Base-by-base conservation (phyloP, 2,888 invertebrate species). In the Clostera curtula region DNA sequence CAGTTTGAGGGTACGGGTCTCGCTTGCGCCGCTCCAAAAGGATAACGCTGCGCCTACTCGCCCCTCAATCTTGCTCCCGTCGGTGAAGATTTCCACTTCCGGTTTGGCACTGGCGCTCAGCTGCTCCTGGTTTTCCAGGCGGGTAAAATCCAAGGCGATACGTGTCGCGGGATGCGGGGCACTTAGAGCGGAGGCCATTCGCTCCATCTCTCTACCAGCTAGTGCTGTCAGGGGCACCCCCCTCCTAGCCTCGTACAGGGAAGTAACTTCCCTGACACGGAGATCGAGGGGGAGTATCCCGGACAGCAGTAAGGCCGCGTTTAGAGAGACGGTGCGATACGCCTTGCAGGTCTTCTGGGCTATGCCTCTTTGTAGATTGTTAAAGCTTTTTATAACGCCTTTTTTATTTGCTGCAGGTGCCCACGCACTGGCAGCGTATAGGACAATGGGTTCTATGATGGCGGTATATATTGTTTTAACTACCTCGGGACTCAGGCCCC, bases 251-350 rank as follows among this genome's bases (percentile, higher is more conserved):
- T 25, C 25, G 25, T 25, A 10, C 10, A 19, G n/a, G 8, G 19
- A 2, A 5, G 38, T 35, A 6, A 26, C 33, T 17, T 51, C 47
- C 1, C 15, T 19, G 4, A 40, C 22, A 0, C 42, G 11, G 2
- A 45, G 27, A 29, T 41, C 41, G 0, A 44, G 29, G 5, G 44
- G 40, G 2, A 43, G 36, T 9, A 43, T 10, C 21, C 40, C 40
- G 2, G 40, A 2, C 1, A 25, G 25, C 12, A 8, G 16, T 10
- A 2, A 20, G 4, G 29, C 16, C 3, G 24, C 24, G 11, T 29
- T 19, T 4, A 19, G 19, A 14, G 12, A 21, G 21, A 5, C n/a
- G n/a, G n/a, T n/a, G n/a, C n/a, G n/a, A n/a, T 28, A 31, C 5
- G 31, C 31, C 12, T 8, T 9, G 6, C 11, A 11, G 3, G 36